Conservation (phyloP, 1,140 invertebrate species). For the Sitodiplosis mosellana region DNA sequence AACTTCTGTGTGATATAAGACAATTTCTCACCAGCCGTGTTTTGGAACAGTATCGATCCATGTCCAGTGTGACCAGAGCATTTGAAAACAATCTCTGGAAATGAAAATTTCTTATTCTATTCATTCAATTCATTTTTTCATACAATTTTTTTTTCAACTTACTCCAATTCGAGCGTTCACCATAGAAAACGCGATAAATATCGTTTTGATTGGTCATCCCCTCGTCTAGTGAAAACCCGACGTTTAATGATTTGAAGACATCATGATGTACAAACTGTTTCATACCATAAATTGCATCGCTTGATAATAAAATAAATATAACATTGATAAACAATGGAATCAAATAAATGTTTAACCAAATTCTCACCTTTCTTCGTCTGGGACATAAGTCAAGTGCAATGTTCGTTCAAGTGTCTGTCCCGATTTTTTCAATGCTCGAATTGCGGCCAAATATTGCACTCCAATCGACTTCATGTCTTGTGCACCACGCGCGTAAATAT, state of each 20-base stretch:
- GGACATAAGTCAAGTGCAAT: constrained; percentile 1
- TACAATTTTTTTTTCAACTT: constrained; percentile 15
- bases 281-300: constrained; percentile 59
- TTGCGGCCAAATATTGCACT: constrained; percentile 63
- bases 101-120: not conserved
- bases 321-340: constrained; percentile 18
- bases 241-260: constrained; percentile 48
- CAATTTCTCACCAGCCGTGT: constrained; percentile 74
- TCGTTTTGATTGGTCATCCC: constrained; percentile 45
- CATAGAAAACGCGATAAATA: constrained; percentile 50
- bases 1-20: constrained; percentile 56
- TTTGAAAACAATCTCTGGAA: constrained; percentile 29
- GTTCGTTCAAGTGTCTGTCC: not conserved
- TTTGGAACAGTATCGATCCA: constrained; percentile 54
- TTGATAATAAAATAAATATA: too few species aligned
- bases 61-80: constrained; percentile 63
- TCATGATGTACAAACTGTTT: constrained; percentile 41
- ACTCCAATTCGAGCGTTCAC: constrained; percentile 53
- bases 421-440: constrained; percentile 39
- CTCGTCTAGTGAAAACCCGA: constrained; percentile 66
- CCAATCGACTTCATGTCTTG: constrained; percentile 75
- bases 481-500: constrained; percentile 66
- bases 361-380: constrained; percentile 7
- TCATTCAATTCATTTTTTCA: too few species aligned
- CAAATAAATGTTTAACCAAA: not conserved